Evolutionary conservation across 1,140 invertebrate species (phyloP).

Genomic region (Micrasema longulum): DNA sequence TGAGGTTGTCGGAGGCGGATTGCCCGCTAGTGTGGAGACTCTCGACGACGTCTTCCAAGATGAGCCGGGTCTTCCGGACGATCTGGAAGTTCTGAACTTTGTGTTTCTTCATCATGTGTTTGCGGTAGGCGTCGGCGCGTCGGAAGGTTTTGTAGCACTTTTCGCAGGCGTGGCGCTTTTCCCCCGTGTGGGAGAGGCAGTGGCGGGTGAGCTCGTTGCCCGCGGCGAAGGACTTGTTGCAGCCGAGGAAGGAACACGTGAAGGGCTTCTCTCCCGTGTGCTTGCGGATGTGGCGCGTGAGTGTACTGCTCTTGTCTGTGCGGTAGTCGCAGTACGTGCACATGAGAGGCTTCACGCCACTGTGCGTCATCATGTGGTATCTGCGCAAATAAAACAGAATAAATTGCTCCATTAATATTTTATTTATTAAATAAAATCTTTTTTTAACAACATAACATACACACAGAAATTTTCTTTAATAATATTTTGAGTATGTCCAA

Average conservation of each 20-base stretch:
- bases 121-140: slow-evolving; percentile 16
- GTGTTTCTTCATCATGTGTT: slow-evolving; percentile 35
- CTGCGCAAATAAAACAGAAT: not conserved
- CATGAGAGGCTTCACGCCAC: slow-evolving; percentile 11
- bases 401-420: not conserved
- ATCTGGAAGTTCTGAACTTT: slow-evolving; percentile 30
- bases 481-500: too few relatives aligned
- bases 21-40: slow-evolving; percentile 14
- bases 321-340: slow-evolving; percentile 31
- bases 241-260: slow-evolving; percentile 26
- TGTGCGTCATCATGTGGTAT: slow-evolving; percentile 39
- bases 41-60: slow-evolving; percentile 28
- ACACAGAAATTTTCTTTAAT: too few relatives aligned
- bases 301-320: slow-evolving; percentile 24
- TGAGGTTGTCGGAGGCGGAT: slow-evolving; percentile 11
- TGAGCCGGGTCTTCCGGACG: slow-evolving; percentile 14
- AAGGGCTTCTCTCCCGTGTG: slow-evolving; percentile 36
- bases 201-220: slow-evolving; percentile 34
- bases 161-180: slow-evolving; percentile 28
- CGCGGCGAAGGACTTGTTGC: slow-evolving; percentile 35
- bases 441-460: too few relatives aligned
- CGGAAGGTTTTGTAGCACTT: slow-evolving; percentile 32
- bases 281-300: slow-evolving; percentile 26
- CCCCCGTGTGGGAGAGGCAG: slow-evolving; percentile 29
- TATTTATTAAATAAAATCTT: not conserved